Evolutionary conservation across 2,797 vertebrate genomes (phyloP), one percentile per base, ranked within the genome.

Genomic region (Gallirallus australis): DNA sequence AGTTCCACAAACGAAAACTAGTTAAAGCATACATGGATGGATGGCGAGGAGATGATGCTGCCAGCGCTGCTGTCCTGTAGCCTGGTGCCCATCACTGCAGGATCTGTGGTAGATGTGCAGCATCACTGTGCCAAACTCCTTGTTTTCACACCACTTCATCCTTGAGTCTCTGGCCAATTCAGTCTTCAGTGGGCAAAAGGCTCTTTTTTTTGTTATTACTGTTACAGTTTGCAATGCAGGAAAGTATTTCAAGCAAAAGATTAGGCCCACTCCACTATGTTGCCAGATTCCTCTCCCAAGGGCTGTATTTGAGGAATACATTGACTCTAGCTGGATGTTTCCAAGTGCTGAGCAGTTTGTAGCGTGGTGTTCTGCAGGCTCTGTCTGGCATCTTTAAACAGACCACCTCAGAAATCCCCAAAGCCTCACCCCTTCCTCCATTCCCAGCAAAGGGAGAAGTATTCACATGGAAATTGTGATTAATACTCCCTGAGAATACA

Each of bases 381-480:
- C 30, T 63, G 39, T 5, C 59, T 8, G 3, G 33, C 20, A 39
- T 35, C 86, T 94, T 77, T 57, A 64, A 84, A 24, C 56, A 80
- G 84, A 80, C 12, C 48, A 42, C 11, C 40, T 60, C 64, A 33
- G 64, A 91, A 79, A 57, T 82, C 48, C 70, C 45, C 37, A 30
- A 17, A 17, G 30, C 16, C 6, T 86, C 73, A 47, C 19, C 20
- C 9, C 24, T 31, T 19, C 40, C 61, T 63, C 72, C 15, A 3
- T 53, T 89, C 72, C 84, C 39, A 60, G 11, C 2, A 20, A 73
- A 86, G 78, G 35, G 33, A 77, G 57, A 52, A 63, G 4, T 50
- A 79, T 85, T 83, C 70, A 11, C 48, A 31, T 31, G 37, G 57
- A 82, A 89, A 73, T 6, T n/a, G 56, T 75, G 75, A 96, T 95